Evolutionary conservation across 2,113 vertebrate genomes (phyloP), one percentile per base, ranked within the genome.

Genomic region (Maccullochella peelii): DNA sequence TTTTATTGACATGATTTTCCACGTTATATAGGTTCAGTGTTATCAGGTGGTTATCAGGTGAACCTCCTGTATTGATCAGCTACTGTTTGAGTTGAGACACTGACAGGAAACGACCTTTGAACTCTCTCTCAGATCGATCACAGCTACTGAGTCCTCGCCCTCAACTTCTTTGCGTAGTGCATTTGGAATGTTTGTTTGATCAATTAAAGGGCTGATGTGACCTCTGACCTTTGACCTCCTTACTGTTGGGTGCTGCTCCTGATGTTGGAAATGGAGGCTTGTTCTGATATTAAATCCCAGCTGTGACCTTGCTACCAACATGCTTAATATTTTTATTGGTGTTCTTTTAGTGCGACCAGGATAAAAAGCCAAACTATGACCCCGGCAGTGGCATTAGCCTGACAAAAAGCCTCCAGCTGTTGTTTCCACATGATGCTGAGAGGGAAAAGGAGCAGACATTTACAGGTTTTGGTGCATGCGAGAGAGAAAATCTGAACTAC

Each of bases 71-170:
- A 90, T 89, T 1, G 89, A 91, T 92, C 86, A 9, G 80, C 88
- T 84, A 36, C 89, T 92, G 86, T 90, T 91, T 91, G 70, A 78
- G 57, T 61, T 73, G 75, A 70, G 27, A 78, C 55, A 0, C 55
- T 12, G 61, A 70, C 75, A 86, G 87, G 86, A 88, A 80, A 57
- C 10, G 4, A 92, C 86, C 91, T 87, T 79, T 88, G 85, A 66
- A 81, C 77, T 63, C 59, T 36, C 25, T n/a, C 66, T 67, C 8
- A 20, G 66, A 73, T 88, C 58, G 4, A 85, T 87, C 71, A 10
- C 58, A 30, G 82, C 67, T 52, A 27, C 71, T 10, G 76, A 67
- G 72, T 55, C 36, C 16, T 36, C 25, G 12, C 33, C 75, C 21
- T 15, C 16, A 58, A 57, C 49, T 27, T 73, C 52, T n/a, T 42